These are phyloP conservation scores for Chlorodrepanis virens DNA, from an alignment of 2,113 vertebrate genomes.

Conservation along the genomic window DNA sequence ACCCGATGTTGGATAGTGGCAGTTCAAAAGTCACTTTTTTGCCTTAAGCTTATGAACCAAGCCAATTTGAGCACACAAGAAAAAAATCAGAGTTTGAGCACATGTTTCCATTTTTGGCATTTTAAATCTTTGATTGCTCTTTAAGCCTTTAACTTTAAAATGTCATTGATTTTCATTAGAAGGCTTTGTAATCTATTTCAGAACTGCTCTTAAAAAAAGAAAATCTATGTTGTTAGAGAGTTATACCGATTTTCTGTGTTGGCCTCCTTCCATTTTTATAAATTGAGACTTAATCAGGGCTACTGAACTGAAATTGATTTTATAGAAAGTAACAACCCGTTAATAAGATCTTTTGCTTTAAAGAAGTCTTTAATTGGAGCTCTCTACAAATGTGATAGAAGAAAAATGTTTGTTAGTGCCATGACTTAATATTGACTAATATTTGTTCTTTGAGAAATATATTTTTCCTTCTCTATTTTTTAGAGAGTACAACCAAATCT, in stretches of 20 bases:
- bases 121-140: slow-evolving; percentile 3
- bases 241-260: slow-evolving; percentile 19
- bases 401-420: background rate
- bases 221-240: slow-evolving; percentile 17
- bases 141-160: slow-evolving; percentile 14
- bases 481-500: background rate
- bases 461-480: background rate
- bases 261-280: slow-evolving; percentile 45
- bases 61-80: background rate
- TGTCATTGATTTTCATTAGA: slow-evolving; percentile 54
- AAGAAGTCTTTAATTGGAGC: slow-evolving; percentile 33
- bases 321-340: slow-evolving; percentile 10
- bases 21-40: background rate
- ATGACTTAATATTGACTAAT: background rate
- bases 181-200: slow-evolving; percentile 32
- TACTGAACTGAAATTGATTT: slow-evolving; percentile 44
- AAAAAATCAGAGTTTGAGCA: background rate
- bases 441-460: background rate
- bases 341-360: slow-evolving; percentile 38
- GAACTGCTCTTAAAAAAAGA: background rate
- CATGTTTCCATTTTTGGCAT: background rate
- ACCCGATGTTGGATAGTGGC: fast-evolving
- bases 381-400: background rate
- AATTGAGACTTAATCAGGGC: slow-evolving; percentile 50
- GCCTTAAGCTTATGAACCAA: background rate